A percentile compares a stretch with the other conserved stretches of the same genome.
Conservation (phyloP, 2,888 invertebrate species). For the Pemphredon lugubris region DNA sequence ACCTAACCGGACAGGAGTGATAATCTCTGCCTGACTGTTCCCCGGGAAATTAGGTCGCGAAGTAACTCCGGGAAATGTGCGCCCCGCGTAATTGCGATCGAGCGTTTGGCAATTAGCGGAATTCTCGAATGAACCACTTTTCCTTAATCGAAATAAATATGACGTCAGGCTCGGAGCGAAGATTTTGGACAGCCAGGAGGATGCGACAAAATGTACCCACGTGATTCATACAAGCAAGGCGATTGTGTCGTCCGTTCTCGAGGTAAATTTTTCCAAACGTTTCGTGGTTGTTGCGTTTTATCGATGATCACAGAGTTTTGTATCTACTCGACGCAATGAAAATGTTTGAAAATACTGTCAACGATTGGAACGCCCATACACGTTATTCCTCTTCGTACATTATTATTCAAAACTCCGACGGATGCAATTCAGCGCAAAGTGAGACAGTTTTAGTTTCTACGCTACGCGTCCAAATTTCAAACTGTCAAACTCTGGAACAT, state of each 20-base stretch:
- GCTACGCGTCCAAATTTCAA: no score
- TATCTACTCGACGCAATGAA: no score
- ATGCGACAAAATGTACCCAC: conserved; percentile 66
- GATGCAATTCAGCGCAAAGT: no score
- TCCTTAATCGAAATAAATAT: conserved; percentile 39
- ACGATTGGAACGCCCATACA: no score
- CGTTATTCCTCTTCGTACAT: no score
- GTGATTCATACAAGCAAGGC: conserved; percentile 67
- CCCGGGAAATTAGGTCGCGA: background rate
- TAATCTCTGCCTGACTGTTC: conserved; percentile 3
- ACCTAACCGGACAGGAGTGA: background rate
- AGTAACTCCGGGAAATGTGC: background rate
- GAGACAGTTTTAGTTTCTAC: no score
- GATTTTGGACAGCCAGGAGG: conserved; percentile 51
- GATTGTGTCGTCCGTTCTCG: conserved; percentile 63
- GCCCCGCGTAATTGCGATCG: no score
- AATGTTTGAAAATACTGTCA: no score
- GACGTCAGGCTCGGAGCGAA: conserved; percentile 70
- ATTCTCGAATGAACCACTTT: conserved; percentile 9
- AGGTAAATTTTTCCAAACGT: conserved; percentile 60
- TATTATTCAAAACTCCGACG: no score
- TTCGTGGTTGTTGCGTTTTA: background rate
- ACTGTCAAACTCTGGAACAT: no score
- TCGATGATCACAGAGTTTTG: conserved; percentile 13
- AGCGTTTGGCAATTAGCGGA: background rate